phyloP scores from a whole-genome alignment of 2,113 vertebrate genomes.

The Micronycteris hirsuta region DNA sequence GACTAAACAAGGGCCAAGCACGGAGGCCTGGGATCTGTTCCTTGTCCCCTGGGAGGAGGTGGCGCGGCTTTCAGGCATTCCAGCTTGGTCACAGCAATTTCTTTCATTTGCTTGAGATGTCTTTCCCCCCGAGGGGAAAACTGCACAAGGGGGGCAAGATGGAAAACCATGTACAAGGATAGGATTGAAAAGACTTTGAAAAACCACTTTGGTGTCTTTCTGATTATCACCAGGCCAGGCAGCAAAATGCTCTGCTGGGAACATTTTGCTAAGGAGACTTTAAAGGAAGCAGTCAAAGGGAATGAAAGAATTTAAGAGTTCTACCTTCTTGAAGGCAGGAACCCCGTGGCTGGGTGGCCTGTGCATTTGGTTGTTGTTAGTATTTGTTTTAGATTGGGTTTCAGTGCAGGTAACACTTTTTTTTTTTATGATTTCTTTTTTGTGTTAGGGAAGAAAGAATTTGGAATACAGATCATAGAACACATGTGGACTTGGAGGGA shows the following conservation, averaged over 20 bases:
- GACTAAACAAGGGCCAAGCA: background rate
- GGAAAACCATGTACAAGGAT: conserved; percentile 33
- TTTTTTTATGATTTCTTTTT: background rate
- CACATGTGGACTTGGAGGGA: background rate
- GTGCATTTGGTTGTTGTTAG: too few species aligned
- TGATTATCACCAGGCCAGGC: background rate
- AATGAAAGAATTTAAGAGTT: conserved; percentile 7
- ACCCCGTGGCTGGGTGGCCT: background rate
- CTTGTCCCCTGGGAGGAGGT: conserved; percentile 36
- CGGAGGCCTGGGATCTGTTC: conserved; percentile 29
- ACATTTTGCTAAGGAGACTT: conserved; percentile 25
- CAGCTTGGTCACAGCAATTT: conserved; percentile 62
- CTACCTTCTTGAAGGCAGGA: background rate
- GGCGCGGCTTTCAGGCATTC: conserved; percentile 62
- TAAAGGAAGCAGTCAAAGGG: background rate
- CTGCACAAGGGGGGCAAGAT: background rate
- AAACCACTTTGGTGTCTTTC: background rate
- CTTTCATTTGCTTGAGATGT: conserved; percentile 74
- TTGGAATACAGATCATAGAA: background rate
- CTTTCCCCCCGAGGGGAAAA: conserved; percentile 43
- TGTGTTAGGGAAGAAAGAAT: background rate
- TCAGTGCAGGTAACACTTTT: background rate
- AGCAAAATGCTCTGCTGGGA: conserved; percentile 35
- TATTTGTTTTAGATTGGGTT: background rate
- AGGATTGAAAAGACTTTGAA: conserved; percentile 40